A percentile compares a stretch with the other conserved stretches of the same genome.
Evolutionary conservation across 2,888 invertebrate species (phyloP).

Genomic region (Gnatocerus cornutus): DNA sequence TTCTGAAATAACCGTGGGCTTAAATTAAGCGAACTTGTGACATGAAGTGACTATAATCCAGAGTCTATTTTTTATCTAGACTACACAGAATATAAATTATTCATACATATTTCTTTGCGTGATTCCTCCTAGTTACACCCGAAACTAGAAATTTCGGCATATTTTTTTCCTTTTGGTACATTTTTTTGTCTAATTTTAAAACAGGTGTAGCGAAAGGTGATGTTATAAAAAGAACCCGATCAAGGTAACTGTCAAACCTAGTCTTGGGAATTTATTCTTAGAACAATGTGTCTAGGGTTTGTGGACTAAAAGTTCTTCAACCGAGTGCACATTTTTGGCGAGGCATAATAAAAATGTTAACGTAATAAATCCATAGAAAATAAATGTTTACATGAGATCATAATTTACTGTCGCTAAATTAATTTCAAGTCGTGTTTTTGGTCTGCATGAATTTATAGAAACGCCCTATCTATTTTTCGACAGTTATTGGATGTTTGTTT

Average conservation of each 20-base stretch:
- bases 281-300: no score
- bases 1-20: neutral
- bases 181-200: no score
- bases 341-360: conserved; percentile 41
- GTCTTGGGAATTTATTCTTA: no score
- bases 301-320: no score
- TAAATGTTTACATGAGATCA: conserved; percentile 51
- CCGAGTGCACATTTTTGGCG: conserved; percentile 17
- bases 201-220: no score
- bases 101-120: conserved; percentile 19
- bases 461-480: conserved; percentile 58
- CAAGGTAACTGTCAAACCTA: no score
- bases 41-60: neutral
- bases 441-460: conserved; percentile 52
- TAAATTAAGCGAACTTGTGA: conserved; percentile 8
- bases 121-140: conserved; percentile 28
- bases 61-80: neutral
- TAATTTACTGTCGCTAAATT: conserved; percentile 53
- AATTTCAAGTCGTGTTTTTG: conserved; percentile 51
- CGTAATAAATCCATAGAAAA: conserved; percentile 51
- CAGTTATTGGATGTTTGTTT: conserved; percentile 58
- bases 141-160: no score
- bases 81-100: conserved; percentile 16
- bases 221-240: no score
- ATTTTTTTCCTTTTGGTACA: no score